phyloP scores from a whole-genome alignment of 92 coral and sea anemone genomes.

The Desmophyllum pertusum region DNA sequence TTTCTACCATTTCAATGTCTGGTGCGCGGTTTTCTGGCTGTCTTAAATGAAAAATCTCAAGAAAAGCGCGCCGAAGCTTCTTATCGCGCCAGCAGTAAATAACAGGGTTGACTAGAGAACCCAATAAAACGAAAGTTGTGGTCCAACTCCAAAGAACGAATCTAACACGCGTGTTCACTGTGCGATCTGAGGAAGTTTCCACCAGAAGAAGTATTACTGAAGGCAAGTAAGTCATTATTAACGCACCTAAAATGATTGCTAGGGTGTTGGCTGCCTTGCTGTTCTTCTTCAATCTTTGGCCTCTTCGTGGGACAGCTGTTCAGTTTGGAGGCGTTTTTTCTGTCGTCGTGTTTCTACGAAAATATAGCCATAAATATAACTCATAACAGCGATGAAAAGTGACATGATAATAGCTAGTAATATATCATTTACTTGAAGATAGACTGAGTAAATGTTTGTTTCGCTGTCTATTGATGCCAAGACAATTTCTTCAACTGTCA shows the following conservation, averaged over 20 bases:
- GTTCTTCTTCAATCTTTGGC: background rate
- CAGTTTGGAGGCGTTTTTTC: slow-evolving; percentile 6
- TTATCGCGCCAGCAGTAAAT: slow-evolving; percentile 4
- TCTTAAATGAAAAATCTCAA: background rate
- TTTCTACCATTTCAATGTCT: background rate
- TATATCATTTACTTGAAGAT: background rate
- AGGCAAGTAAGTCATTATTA: background rate
- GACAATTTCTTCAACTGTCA: background rate
- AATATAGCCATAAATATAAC: background rate
- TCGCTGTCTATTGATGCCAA: background rate
- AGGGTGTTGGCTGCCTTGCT: slow-evolving; percentile 2
- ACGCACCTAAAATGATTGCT: background rate
- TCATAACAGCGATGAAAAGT: background rate
- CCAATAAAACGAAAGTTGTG: too few relatives aligned
- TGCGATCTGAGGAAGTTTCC: too few relatives aligned
- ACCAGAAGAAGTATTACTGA: background rate
- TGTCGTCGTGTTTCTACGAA: background rate
- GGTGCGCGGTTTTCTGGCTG: background rate
- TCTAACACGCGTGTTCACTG: background rate
- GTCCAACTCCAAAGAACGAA: background rate
- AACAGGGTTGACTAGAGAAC: background rate
- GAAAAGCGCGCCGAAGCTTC: background rate
- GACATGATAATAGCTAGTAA: too few relatives aligned
- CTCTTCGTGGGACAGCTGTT: background rate
- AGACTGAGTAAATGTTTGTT: background rate